Base-by-base conservation (phyloP, 2,888 invertebrate genomes). In the Caenorhabditis doughertyi region DNA sequence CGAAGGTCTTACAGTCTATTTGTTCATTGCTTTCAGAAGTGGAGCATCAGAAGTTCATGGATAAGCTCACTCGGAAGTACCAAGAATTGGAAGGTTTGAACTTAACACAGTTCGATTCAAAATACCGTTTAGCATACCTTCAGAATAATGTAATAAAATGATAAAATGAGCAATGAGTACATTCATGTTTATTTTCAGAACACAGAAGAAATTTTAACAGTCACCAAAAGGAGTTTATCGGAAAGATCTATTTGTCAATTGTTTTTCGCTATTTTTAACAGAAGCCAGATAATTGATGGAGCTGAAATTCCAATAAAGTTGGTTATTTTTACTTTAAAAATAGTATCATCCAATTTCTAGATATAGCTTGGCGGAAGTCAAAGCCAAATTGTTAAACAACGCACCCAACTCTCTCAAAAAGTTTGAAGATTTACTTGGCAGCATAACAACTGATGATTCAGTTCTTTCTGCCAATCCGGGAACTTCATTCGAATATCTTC, bases 401-500 rank as follows among this genome's bases (percentile, higher is more conserved):
- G 29, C 51, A 4, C 35, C 39, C 29, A 16, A 47, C 9, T 25
- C 56, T 18, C 25, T 39, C 11, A 60, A 25, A n/a, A 55, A 16
- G 21, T 65, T 53, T 23, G 79, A 70, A 35, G n/a, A 32, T 18
- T 53, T 79, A n/a, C 21, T 72, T 3, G 2, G 5, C 3, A 27
- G 67, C 8, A 42, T 44, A 23, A 29, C 65, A 23, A 21, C 65
- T 3, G 51, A 51, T 9, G 21, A 13, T 18, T 16, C 25, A 3
- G 62, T 18, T 47, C 5, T 18, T 13, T 47, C n/a, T 47, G 44
- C 29, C 29, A 29, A 2, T 18, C 32, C 64, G 2, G 27, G 32
- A n/a, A 42, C 21, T 9, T 35, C 49, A n/a, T 42, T 62, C 8
- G 68, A 64, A 23, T 83, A 79, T 58, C 53, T 83, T 29, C 16